A percentile compares a stretch with the other conserved stretches of the same genome.
These are phyloP conservation scores for Echinops telfairi DNA, from an alignment of 2,113 vertebrate genomes.

Conservation along the genomic window DNA sequence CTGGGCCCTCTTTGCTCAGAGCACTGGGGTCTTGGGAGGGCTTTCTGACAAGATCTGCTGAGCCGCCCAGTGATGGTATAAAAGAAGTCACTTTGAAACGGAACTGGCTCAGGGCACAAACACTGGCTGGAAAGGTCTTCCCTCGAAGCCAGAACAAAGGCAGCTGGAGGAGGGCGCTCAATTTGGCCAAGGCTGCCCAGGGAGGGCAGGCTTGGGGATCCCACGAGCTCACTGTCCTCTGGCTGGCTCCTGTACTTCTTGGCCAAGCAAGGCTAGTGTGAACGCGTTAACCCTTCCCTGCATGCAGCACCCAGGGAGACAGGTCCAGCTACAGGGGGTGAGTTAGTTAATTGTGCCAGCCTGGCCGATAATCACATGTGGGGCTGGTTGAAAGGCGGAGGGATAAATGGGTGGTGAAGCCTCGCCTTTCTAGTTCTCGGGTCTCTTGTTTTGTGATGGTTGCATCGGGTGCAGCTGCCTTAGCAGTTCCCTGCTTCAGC, in stretches of 20 bases:
- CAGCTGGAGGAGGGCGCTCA: background rate
- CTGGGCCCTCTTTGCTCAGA: background rate
- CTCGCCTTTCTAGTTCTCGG: too few relatives aligned
- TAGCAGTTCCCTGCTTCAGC: too few relatives aligned
- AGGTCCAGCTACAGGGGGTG: too few relatives aligned
- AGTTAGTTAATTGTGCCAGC: too few relatives aligned
- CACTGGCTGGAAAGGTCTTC: background rate
- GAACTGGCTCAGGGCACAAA: background rate
- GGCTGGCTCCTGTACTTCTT: background rate
- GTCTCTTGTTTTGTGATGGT: too few relatives aligned
- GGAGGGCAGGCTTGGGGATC: background rate
- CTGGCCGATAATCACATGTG: too few relatives aligned
- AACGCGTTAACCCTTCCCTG: background rate
- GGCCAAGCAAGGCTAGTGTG: background rate
- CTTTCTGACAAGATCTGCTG: background rate
- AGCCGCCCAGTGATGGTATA: background rate
- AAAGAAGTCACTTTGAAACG: background rate
- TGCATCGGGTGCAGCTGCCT: too few relatives aligned
- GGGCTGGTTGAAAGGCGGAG: too few relatives aligned
- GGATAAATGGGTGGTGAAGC: too few relatives aligned
- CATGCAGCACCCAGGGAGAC: background rate
- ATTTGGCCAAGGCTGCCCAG: background rate
- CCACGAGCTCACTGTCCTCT: rapidly evolving
- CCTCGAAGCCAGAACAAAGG: background rate
- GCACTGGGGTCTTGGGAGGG: background rate